Evolutionary conservation across 2,113 vertebrate species (phyloP), one percentile per base, ranked within the genome.

Genomic region (Catharus fuscescens): DNA sequence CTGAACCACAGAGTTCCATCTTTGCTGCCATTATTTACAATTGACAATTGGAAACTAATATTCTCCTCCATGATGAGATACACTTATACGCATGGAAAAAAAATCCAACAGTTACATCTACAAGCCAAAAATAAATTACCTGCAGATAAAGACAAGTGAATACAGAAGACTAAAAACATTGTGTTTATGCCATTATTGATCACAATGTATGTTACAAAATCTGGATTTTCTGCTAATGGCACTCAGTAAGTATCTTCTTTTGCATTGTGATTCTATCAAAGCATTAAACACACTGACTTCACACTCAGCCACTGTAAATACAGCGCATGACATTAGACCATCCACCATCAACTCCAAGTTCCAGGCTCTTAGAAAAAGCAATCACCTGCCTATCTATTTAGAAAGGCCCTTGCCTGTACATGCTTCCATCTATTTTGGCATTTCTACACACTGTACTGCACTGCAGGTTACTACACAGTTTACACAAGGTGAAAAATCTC

Each of bases 391-490:
- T 47, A 6, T 32, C 61, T 44, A 18, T 6, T 44, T 36, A 10
- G 42, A 45, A 42, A 67, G n/a, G 36, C 17, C 36, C 28, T 48
- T 61, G 62, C 45, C 76, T 57, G 64, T 28, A 61, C 76, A 40
- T 5, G 72, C 36, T 66, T 23, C 32, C 56, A 52, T 10, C 59
- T 62, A n/a, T 28, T 62, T 7, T 24, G 29, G 77, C 6, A 2
- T 40, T 52, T 84, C 4, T 1, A 1, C 1, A 4, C 31, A 64
- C 52, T 62, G 9, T 10, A 23, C 24, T n/a, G 48, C 25, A 42
- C 47, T 80, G 12, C 0, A 31, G 42, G 69, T 56, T 60, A 36
- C 6, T 19, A 14, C 1, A 0, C 0, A 23, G 48, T 15, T 78
- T 79, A 74, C 24, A 71, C 29, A 66, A 79, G 29, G 71, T 73